Evolutionary conservation across 2,888 invertebrate genomes (phyloP).

Genomic region (Papilio gigon): DNA sequence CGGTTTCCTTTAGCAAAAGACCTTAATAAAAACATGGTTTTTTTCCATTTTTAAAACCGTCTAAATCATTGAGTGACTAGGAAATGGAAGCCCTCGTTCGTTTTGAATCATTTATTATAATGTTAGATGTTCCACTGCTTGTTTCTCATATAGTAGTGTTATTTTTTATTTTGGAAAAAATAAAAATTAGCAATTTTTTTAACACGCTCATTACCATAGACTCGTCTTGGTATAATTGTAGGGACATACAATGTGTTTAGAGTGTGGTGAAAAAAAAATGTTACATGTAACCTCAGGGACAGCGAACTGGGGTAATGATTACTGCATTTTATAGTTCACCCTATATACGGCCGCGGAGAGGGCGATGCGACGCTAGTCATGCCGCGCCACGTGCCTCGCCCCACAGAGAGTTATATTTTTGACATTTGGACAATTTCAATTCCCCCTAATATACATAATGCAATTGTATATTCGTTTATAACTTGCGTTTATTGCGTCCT

Average conservation of each 20-base stretch:
- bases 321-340: conserved; percentile 16
- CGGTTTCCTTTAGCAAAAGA: too few relatives aligned
- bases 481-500: background rate
- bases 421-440: conserved; percentile 54
- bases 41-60: too few relatives aligned
- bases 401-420: conserved; percentile 43
- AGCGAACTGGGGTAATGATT: conserved; percentile 14
- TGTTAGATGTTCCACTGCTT: too few relatives aligned
- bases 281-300: background rate
- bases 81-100: too few relatives aligned
- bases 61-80: too few relatives aligned
- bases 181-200: too few relatives aligned
- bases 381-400: conserved; percentile 55
- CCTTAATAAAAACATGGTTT: background rate
- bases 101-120: too few relatives aligned
- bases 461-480: conserved; percentile 11
- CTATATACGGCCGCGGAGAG: conserved; percentile 43
- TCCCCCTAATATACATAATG: conserved; percentile 37
- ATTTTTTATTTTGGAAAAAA: too few relatives aligned
- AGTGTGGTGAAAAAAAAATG: background rate
- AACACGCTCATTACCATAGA: too few relatives aligned
- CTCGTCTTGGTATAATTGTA: too few relatives aligned
- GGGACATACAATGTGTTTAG: too few relatives aligned
- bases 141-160: too few relatives aligned
- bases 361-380: conserved; percentile 52